A percentile compares a stretch with the other conserved stretches of the same genome.
phyloP scores from a whole-genome alignment of 2,888 invertebrate species.

The Pasiphila rectangulata region DNA sequence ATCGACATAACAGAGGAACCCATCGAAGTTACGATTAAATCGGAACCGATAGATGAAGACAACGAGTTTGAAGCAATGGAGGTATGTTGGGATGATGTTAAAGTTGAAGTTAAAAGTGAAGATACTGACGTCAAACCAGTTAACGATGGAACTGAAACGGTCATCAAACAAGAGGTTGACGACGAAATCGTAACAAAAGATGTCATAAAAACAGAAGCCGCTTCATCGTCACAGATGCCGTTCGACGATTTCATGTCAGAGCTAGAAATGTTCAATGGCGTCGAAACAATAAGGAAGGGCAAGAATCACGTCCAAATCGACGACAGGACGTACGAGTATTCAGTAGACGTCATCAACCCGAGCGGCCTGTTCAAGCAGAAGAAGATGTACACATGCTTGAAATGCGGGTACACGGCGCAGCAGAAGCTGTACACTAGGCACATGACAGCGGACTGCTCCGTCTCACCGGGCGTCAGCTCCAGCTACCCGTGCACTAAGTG shows the following conservation, averaged over 20 bases:
- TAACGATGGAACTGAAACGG: neutral
- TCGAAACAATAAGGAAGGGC: too few relatives aligned
- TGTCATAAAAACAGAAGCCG: neutral
- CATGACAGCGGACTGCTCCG: neutral
- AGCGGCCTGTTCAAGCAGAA: conserved; percentile 3
- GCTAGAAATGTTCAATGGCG: neutral
- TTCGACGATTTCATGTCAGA: too few relatives aligned
- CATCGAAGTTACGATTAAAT: conserved; percentile 8
- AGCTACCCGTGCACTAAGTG: conserved; percentile 39
- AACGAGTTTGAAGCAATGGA: neutral
- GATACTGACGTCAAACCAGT: neutral
- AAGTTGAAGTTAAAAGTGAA: neutral
- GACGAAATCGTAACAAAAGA: neutral
- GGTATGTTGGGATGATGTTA: too few relatives aligned
- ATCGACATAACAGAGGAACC: conserved; percentile 18
- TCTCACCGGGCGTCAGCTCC: neutral
- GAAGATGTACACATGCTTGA: conserved; percentile 18
- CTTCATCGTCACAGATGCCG: too few relatives aligned
- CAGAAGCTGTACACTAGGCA: conserved; percentile 19
- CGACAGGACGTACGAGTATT: conserved; percentile 4
- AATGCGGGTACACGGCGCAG: conserved; percentile 22
- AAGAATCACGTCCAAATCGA: too few relatives aligned
- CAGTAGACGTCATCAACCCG: neutral
- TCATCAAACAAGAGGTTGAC: conserved; percentile 10
- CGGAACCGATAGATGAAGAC: conserved; percentile 13